Evolutionary conservation across 2,113 vertebrate species (phyloP).

Genomic region (Elgaria multicarinata): DNA sequence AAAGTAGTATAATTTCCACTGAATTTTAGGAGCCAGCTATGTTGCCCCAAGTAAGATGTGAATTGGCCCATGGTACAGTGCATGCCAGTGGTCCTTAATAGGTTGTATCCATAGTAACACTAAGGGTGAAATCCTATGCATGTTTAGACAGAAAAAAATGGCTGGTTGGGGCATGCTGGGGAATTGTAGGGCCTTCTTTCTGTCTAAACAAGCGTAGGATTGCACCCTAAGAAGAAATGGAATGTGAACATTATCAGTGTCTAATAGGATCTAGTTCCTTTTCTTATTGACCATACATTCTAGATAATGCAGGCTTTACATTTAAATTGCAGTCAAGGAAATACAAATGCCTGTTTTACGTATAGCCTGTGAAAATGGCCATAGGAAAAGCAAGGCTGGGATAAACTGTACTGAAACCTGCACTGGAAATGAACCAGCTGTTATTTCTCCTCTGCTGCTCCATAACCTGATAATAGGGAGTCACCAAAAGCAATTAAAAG

Average conservation of each 20-base stretch:
- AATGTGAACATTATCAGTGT: background rate
- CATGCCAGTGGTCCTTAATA: background rate
- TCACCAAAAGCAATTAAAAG: constrained; percentile 2
- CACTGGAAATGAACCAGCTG: constrained; percentile 7
- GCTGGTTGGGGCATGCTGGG: too few relatives aligned
- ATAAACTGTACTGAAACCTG: background rate
- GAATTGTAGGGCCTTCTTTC: too few relatives aligned
- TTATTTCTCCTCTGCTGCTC: constrained; percentile 12
- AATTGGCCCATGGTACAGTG: background rate
- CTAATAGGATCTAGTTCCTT: background rate
- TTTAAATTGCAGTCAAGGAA: background rate
- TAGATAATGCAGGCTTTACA: background rate
- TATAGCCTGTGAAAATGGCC: background rate
- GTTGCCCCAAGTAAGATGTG: background rate
- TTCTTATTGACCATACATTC: background rate
- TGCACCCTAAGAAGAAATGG: background rate
- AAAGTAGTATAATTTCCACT: background rate
- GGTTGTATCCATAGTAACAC: background rate
- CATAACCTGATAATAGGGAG: constrained; percentile 6
- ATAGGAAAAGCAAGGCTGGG: background rate
- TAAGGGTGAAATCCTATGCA: too few relatives aligned
- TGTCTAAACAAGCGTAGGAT: too few relatives aligned
- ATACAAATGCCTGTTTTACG: background rate
- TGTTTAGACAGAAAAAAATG: too few relatives aligned
- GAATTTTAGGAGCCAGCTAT: background rate